Percentiles rank a stretch among this genome's conserved stretches.
These are phyloP conservation scores for Heliconius congener DNA, from an alignment of 1,140 invertebrate species.

Conservation along the genomic window DNA sequence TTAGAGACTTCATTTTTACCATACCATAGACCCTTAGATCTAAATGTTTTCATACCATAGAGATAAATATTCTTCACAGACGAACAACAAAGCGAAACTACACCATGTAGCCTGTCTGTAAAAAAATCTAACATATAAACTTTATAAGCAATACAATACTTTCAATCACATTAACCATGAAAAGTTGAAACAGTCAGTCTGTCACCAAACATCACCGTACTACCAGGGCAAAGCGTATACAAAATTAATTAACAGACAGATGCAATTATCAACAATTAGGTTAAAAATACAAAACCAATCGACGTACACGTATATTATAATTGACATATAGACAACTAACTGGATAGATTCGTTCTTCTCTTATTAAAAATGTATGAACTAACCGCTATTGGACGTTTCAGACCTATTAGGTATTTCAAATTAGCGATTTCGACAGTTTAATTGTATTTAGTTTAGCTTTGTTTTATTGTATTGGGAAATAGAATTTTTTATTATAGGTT, in stretches of 20 bases:
- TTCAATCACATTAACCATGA: neutral
- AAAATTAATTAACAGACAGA: slow-evolving; percentile 17
- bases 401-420: slow-evolving; percentile 5
- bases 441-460: neutral
- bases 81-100: no score
- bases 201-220: slow-evolving; percentile 1
- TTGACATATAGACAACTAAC: slow-evolving; percentile 41
- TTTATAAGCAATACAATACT: neutral
- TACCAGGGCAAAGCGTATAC: neutral
- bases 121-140: neutral
- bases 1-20: no score
- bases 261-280: slow-evolving; percentile 1
- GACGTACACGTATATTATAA: slow-evolving; percentile 18
- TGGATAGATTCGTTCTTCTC: slow-evolving; percentile 24
- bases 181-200: neutral
- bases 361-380: slow-evolving; percentile 28
- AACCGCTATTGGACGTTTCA: slow-evolving; percentile 6
- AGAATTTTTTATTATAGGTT: no score
- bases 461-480: neutral
- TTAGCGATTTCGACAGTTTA: neutral
- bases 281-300: slow-evolving; percentile 32
- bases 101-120: no score
- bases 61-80: no score
- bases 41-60: no score
- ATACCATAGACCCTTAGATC: no score